Base-by-base conservation (phyloP, 92 coral and sea anemone species). In the Actinostola sp. region DNA sequence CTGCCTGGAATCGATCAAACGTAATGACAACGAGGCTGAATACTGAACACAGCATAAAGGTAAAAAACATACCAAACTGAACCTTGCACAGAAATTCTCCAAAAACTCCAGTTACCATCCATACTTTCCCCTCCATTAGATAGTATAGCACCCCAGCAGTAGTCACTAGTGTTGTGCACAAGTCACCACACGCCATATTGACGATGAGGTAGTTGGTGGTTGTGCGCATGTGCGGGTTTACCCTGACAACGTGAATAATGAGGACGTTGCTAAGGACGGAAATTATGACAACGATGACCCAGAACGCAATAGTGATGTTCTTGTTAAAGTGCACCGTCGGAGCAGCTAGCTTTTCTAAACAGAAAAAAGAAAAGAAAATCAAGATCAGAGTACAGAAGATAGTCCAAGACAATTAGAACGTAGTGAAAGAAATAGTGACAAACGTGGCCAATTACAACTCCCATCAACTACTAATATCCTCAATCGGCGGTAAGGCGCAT, bases 1-100 rank as follows among this genome's bases (percentile, higher is more conserved):
- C 85, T 12, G 78, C 78, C 78, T 71, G 17, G 51, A 48, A 79
- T 2, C 85, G 85, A 63, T 79, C 85, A 36, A 62, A 30, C 44
- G 78, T 62, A 32, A 79, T 79, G 21, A 64, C 79, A 52, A 43
- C 67, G 11, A 79, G 70, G 35, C 78, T 79, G 48, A 36, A 70
- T 62, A 79, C 25, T 49, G 78, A 70, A 15, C 65, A 68, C 31
- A 68, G 15, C 28, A 68, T 20, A 13, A 16, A 4, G 10, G 20
- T 13, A 6, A 1, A 9, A 8, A 0, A 19, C 0, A 31, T 50
- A 11, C 15, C 0, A 1, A 10, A n/a, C 8, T 10, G 14, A 21
- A 38, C 23, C 21, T 49, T 50, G 8, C 74, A 68, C 14, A 41
- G 3, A 24, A 46, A 9, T 20, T 30, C 17, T 68, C 62, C 72